phyloP scores from a whole-genome alignment of 2,113 vertebrate genomes.

The Macaca mulatta region DNA sequence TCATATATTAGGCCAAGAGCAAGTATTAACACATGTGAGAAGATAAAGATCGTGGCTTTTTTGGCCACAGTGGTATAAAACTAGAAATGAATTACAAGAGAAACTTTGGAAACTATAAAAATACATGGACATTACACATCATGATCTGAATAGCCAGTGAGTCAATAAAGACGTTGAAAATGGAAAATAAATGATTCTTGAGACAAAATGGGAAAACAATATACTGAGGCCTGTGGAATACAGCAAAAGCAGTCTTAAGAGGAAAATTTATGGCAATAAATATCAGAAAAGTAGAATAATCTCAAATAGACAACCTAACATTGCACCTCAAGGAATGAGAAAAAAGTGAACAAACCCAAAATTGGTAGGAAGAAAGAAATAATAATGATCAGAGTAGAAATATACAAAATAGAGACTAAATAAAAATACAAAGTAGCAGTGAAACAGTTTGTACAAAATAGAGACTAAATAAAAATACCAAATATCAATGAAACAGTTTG shows the following conservation, averaged over 20 bases:
- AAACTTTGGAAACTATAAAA: not conserved
- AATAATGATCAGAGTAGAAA: not conserved
- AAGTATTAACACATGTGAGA: not conserved
- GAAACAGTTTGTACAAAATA: too few relatives aligned
- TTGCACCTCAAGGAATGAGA: not conserved
- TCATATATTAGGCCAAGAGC: not conserved
- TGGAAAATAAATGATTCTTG: not conserved
- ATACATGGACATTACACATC: not conserved
- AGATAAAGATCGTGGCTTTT: not conserved
- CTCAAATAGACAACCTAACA: not conserved
- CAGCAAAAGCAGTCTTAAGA: not conserved
- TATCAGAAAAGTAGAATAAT: not conserved
- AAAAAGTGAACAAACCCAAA: not conserved
- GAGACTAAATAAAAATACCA: too few relatives aligned
- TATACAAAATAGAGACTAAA: not conserved
- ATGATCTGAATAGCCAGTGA: not conserved
- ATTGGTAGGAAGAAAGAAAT: not conserved
- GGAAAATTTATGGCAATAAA: not conserved
- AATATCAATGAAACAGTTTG: too few relatives aligned
- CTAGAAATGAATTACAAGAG: not conserved
- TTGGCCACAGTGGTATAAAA: not conserved
- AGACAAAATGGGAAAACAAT: not conserved
- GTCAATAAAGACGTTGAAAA: not conserved
- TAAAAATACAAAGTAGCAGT: too few relatives aligned
- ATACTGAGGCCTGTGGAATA: not conserved